Percentiles rank a stretch among this genome's conserved stretches.
These are phyloP conservation scores for Microctenopoma steveboyesi DNA, from an alignment of 2,797 vertebrate species.

Conservation along the genomic window DNA sequence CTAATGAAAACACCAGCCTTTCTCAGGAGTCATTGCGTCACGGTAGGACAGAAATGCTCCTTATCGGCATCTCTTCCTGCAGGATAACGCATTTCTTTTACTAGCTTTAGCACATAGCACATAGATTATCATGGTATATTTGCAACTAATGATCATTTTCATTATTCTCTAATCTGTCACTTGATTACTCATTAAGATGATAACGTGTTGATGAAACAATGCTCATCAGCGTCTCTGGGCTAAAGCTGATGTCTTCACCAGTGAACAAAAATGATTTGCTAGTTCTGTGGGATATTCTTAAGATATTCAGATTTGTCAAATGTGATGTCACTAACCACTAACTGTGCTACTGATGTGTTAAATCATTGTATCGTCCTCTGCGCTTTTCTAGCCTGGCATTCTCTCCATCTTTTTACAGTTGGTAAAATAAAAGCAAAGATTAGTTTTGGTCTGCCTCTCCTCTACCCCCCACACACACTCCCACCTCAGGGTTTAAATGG, in stretches of 20 bases:
- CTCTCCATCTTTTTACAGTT: constrained; percentile 38
- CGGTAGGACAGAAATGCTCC: neutral
- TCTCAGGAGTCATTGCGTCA: constrained; percentile 12
- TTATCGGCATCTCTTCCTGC: neutral
- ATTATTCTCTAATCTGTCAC: neutral
- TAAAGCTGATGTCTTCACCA: neutral
- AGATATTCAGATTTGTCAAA: too few relatives aligned
- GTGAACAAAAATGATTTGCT: too few relatives aligned
- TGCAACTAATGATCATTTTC: neutral
- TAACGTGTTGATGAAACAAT: neutral
- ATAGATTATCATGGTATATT: neutral
- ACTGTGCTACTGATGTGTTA: neutral
- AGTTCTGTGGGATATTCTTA: too few relatives aligned
- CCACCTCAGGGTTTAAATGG: constrained; percentile 56
- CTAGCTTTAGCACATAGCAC: neutral
- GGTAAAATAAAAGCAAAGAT: constrained; percentile 23
- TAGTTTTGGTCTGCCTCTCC: constrained; percentile 45
- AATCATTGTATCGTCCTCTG: constrained; percentile 6
- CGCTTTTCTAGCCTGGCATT: constrained; percentile 30
- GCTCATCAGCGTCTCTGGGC: neutral
- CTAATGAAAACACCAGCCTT: constrained; percentile 19
- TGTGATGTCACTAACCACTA: too few relatives aligned
- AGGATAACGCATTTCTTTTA: neutral
- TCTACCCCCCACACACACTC: neutral
- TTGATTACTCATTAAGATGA: neutral